Conservation (phyloP, 2,113 vertebrate genomes). For the Hydropotes inermis region DNA sequence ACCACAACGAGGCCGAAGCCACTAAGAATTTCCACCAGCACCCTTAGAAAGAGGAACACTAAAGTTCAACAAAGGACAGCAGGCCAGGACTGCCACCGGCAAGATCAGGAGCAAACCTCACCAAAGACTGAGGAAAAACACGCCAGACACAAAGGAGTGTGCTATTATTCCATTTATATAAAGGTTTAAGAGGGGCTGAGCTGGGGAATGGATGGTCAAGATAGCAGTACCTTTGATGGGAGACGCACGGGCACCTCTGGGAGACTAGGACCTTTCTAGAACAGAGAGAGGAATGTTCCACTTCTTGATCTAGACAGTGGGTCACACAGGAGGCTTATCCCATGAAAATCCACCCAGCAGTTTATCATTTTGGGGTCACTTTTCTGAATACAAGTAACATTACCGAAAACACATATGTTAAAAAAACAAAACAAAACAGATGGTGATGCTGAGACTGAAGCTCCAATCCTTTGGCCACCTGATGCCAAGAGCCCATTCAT, state of each 20-base stretch:
- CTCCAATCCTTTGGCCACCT: neutral
- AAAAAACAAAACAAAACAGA: neutral
- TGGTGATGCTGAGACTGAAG: neutral
- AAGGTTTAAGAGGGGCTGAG: neutral
- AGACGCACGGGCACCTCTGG: too few species aligned
- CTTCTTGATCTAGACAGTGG: neutral
- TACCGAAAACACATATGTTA: neutral
- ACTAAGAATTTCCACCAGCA: neutral
- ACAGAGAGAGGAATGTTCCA: neutral
- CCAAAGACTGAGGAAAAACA: neutral
- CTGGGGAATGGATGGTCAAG: neutral
- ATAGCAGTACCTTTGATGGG: accelerated
- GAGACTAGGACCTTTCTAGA: neutral
- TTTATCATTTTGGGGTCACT: neutral
- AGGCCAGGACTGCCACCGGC: neutral
- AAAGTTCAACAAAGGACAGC: neutral
- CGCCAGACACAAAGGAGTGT: neutral
- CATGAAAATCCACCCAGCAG: neutral
- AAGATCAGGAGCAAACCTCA: neutral
- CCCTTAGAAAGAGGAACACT: neutral
- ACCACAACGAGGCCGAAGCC: neutral
- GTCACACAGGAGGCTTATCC: neutral
- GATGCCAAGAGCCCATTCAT: neutral
- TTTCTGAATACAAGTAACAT: neutral
- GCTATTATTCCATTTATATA: neutral